These are phyloP conservation scores for Mus caroli DNA, from an alignment of 2,797 vertebrate genomes.

Conservation along the genomic window DNA sequence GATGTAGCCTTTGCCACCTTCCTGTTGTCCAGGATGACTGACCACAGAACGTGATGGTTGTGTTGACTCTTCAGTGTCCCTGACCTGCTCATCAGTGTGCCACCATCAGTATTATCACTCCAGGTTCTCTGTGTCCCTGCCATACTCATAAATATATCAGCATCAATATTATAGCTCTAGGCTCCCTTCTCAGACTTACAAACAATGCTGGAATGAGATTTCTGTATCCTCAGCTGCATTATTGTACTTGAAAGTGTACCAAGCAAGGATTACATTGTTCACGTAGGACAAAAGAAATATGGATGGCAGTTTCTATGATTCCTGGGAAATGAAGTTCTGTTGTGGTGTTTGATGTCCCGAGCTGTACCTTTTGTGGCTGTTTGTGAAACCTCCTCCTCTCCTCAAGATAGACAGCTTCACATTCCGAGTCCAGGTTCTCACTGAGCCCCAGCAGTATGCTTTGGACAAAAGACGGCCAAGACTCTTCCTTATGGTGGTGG, in stretches of 20 bases:
- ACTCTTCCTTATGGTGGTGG: conserved; percentile 60
- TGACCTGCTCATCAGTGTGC: neutral
- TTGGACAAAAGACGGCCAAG: conserved; percentile 47
- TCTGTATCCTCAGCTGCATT: neutral
- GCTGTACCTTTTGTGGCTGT: neutral
- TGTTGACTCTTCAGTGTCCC: conserved; percentile 1
- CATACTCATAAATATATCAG: neutral
- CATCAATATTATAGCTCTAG: neutral
- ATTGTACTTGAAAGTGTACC: conserved; percentile 15
- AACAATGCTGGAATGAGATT: neutral
- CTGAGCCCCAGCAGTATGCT: conserved; percentile 38
- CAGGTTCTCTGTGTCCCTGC: neutral
- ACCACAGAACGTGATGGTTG: neutral
- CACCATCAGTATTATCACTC: neutral
- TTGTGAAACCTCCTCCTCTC: conserved; percentile 24
- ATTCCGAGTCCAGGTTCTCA: conserved; percentile 48
- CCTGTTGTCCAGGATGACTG: neutral
- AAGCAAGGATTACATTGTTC: conserved; percentile 24
- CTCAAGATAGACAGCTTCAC: conserved; percentile 8
- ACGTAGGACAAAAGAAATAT: conserved; percentile 15
- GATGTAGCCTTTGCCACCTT: neutral
- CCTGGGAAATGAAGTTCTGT: neutral
- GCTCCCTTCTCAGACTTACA: neutral
- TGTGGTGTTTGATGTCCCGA: conserved; percentile 4
- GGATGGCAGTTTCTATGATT: neutral